These are phyloP conservation scores for Nephrotoma flavescens DNA, from an alignment of 2,888 invertebrate genomes.

Conservation along the genomic window DNA sequence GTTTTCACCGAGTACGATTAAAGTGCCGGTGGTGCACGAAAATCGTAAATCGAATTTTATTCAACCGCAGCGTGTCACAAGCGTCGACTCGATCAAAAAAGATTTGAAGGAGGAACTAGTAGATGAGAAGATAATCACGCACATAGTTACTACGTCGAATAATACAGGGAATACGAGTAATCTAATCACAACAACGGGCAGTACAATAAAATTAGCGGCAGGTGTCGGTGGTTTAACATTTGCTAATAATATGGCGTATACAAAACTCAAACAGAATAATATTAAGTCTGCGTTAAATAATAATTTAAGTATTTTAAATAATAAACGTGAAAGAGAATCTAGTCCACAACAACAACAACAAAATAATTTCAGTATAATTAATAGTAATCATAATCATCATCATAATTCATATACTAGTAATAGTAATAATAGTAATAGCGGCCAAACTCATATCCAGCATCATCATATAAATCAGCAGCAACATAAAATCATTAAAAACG, in stretches of 20 bases:
- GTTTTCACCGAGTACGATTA: slow-evolving; percentile 54
- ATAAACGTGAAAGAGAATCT: slow-evolving; percentile 9
- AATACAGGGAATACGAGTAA: slow-evolving; percentile 15
- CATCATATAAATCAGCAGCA: neutral
- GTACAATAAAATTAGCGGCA: slow-evolving; percentile 30
- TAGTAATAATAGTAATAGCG: neutral
- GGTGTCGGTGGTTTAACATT: slow-evolving; percentile 32
- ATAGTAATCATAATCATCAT: slow-evolving; percentile 4
- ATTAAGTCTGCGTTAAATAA: slow-evolving; percentile 7
- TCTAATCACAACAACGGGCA: slow-evolving; percentile 16
- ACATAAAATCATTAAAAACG: neutral
- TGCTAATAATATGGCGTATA: slow-evolving; percentile 30
- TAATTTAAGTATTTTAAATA: slow-evolving; percentile 1
- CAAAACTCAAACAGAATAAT: slow-evolving; percentile 27
- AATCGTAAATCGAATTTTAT: slow-evolving; percentile 18
- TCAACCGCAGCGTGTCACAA: slow-evolving; percentile 12
- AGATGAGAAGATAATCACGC: slow-evolving; percentile 22
- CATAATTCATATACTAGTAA: neutral
- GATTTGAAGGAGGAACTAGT: slow-evolving; percentile 46
- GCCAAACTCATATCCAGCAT: neutral
- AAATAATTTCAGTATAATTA: slow-evolving; percentile 3
- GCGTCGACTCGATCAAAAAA: slow-evolving; percentile 42
- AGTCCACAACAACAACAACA: slow-evolving; percentile 9
- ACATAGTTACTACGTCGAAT: slow-evolving; percentile 20
- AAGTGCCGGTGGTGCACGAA: slow-evolving; percentile 40